These are phyloP conservation scores for Eilema depressum DNA, from an alignment of 2,888 invertebrate species.

Conservation along the genomic window DNA sequence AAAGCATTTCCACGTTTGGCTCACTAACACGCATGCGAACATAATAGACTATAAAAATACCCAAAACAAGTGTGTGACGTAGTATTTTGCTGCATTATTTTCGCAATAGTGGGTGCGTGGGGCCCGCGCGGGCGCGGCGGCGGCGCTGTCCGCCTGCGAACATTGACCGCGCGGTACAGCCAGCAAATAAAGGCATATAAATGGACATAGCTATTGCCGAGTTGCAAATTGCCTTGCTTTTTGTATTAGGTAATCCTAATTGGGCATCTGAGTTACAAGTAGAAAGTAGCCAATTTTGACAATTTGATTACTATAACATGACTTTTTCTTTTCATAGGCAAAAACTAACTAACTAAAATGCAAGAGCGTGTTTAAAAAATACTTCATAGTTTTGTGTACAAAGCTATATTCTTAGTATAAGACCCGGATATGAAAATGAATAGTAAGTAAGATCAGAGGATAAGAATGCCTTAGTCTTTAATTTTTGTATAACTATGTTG, in stretches of 20 bases:
- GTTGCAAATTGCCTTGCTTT: not conserved
- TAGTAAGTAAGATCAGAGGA: not conserved
- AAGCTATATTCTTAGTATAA: not conserved
- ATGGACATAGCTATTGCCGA: not conserved
- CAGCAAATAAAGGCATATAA: constrained; percentile 47
- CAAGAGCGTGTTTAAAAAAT: not conserved
- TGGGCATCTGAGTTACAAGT: not conserved
- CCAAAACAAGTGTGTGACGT: constrained; percentile 61
- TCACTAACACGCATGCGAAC: constrained; percentile 44
- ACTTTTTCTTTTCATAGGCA: constrained; percentile 37
- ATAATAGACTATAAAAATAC: constrained; percentile 51
- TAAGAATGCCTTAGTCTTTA: not conserved
- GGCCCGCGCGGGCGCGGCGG: constrained; percentile 67
- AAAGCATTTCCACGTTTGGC: constrained; percentile 42
- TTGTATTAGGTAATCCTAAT: constrained; percentile 1
- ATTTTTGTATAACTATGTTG: not conserved
- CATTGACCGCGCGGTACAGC: constrained; percentile 74
- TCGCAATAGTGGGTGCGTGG: constrained; percentile 71
- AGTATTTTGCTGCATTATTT: constrained; percentile 71
- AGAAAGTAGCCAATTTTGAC: constrained; percentile 16
- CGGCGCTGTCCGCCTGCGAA: constrained; percentile 58
- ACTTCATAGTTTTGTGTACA: not conserved
- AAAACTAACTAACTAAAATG: not conserved
- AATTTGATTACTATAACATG: constrained; percentile 55
- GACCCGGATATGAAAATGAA: not conserved